Evolutionary conservation across 2,888 invertebrate genomes (phyloP), one percentile per base, ranked within the genome.

Genomic region (Cephus nigrinus): DNA sequence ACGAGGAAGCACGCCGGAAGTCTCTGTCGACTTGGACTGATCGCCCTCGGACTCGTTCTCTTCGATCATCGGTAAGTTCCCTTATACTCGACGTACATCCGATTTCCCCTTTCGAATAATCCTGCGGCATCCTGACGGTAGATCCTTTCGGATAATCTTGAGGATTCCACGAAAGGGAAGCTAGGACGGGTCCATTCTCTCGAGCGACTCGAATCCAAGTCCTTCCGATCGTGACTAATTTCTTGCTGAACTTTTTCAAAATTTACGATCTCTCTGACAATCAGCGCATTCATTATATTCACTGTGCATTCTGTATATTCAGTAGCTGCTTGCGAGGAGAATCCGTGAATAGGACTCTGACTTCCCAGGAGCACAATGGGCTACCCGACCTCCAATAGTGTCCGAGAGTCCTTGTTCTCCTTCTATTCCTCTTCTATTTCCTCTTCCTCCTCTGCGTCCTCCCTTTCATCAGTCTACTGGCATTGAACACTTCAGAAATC

Each of bases 41-140:
- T 71, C 71, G 71, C 23, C 31, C 71, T 71, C 12, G 71, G 71
- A 71, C 84, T 88, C 34, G 81, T 87, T 75, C 79, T 88, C 78
- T 78, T 88, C 82, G 87, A 90, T 80, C 87, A 85, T 79, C 87
- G 89, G 90, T 90, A 80, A 90, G 89, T 87, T 75, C 11, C 9
- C 23, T 15, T 23, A 9, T 23, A 55, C 55, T 55, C 9, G 9
- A 15, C 23, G 0, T 9, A 55, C 23, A 0, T 55, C 23, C 0
- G 9, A 9, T 9, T 9, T 55, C 23, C 9, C 15, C 0, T 1
- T 55, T 55, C 55, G 9, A 55, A 55, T 23, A 1, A 55, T 23
- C 55, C 55, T 55, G 9, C 55, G 23, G 55, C 23, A 23, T 55
- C 55, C 55, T 15, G 23, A 55, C 55, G 23, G 40, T 55, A 1